Conservation (phyloP, 2,888 invertebrate species). For the Nomada ruficornis region DNA sequence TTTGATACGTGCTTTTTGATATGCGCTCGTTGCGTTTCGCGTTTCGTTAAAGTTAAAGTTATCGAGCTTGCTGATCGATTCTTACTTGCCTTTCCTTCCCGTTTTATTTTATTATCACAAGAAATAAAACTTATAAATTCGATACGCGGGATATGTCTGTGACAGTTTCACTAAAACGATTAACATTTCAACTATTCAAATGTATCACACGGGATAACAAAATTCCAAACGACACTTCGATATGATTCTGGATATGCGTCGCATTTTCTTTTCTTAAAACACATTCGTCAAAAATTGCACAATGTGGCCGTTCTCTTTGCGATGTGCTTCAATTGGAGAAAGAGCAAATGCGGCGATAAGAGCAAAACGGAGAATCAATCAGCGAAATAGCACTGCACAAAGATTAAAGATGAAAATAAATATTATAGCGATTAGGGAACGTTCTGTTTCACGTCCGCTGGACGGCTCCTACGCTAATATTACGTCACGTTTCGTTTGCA, state of each 20-base stretch:
- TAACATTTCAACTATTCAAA: slow-evolving; percentile 24
- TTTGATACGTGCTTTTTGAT: slow-evolving; percentile 43
- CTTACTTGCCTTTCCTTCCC: slow-evolving; percentile 34
- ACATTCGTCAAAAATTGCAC: slow-evolving; percentile 7
- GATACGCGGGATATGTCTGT: slow-evolving; percentile 41
- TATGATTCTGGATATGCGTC: slow-evolving; percentile 10
- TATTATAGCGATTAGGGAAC: slow-evolving; percentile 44
- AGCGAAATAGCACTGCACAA: slow-evolving; percentile 30
- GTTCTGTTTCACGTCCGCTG: slow-evolving; percentile 69
- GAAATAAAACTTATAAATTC: slow-evolving; percentile 33
- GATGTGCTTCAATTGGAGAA: neutral
- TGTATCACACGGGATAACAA: neutral
- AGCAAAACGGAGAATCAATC: slow-evolving; percentile 42
- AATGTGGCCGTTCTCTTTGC: neutral
- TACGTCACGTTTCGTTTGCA: slow-evolving; percentile 63
- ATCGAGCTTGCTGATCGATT: slow-evolving; percentile 62
- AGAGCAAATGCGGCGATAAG: neutral
- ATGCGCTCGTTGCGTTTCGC: slow-evolving; percentile 38
- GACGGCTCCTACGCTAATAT: slow-evolving; percentile 78
- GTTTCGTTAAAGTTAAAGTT: slow-evolving; percentile 54
- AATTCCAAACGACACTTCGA: slow-evolving; percentile 1
- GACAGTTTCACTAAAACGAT: slow-evolving; percentile 15
- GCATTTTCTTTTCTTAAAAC: neutral
- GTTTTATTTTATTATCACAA: neutral
- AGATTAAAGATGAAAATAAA: slow-evolving; percentile 24